Percentiles rank a stretch among this genome's conserved stretches.
phyloP scores from a whole-genome alignment of 2,113 vertebrate genomes.

The Anoura caudifer region DNA sequence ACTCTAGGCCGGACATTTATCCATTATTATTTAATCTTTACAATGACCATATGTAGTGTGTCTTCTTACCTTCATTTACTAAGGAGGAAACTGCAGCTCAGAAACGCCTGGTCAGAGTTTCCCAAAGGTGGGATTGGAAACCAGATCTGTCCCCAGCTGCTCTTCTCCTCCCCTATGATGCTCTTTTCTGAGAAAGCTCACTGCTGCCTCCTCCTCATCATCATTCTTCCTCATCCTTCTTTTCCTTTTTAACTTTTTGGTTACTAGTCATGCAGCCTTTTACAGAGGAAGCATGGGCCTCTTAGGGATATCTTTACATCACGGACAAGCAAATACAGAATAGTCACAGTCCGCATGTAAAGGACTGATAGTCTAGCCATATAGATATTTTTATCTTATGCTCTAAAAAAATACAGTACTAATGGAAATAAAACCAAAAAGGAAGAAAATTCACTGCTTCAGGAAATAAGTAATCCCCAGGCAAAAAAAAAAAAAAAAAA shows the following conservation, averaged over 20 bases:
- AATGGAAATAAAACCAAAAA: slow-evolving; percentile 40
- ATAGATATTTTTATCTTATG: slow-evolving; percentile 52
- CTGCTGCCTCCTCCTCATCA: neutral
- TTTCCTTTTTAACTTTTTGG: neutral
- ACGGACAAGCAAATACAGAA: slow-evolving; percentile 38
- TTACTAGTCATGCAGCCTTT: neutral
- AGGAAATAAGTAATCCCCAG: slow-evolving; percentile 57
- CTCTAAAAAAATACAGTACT: slow-evolving; percentile 45
- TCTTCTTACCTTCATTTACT: neutral
- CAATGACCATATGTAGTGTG: neutral
- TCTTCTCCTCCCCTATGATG: rapidly evolving
- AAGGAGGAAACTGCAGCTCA: neutral
- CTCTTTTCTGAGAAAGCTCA: neutral
- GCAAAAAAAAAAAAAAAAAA: neutral
- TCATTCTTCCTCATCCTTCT: too few relatives aligned
- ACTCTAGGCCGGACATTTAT: neutral
- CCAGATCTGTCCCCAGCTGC: neutral
- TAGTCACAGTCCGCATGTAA: neutral
- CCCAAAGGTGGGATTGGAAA: neutral
- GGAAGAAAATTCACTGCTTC: slow-evolving; percentile 30
- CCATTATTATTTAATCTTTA: neutral
- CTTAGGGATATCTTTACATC: neutral
- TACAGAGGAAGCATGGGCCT: neutral
- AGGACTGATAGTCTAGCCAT: neutral
- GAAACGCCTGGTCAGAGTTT: neutral